Conservation (phyloP, 2,113 vertebrate genomes). For the Oreochromis spilurus region DNA sequence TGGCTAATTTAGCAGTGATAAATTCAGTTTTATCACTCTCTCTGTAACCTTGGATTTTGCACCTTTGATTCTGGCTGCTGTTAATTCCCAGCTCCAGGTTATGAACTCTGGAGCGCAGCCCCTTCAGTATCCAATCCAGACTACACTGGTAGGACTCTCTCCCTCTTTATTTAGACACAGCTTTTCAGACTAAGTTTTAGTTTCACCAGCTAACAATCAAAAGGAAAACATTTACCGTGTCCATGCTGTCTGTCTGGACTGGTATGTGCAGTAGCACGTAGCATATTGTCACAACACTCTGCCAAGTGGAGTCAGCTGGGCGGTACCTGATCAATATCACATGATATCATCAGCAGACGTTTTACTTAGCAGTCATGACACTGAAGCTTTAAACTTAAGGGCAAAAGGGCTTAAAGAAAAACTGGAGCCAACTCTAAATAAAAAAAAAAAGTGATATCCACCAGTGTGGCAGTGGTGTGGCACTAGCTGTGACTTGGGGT, state of each 20-base stretch:
- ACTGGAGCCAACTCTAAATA: neutral
- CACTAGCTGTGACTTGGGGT: neutral
- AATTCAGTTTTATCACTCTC: neutral
- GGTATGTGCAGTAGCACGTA: neutral
- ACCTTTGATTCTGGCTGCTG: neutral
- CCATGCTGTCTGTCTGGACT: neutral
- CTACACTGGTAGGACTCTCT: neutral
- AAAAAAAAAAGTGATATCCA: neutral
- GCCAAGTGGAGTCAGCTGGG: neutral
- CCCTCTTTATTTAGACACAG: neutral
- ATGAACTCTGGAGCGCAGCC: neutral
- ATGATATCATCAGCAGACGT: neutral
- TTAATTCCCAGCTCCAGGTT: neutral
- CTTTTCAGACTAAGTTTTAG: neutral
- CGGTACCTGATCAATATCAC: neutral
- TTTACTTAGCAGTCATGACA: neutral
- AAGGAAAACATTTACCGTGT: neutral
- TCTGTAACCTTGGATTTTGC: neutral
- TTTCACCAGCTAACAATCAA: neutral
- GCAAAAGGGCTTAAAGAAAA: neutral
- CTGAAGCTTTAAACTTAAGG: neutral
- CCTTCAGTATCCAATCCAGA: neutral
- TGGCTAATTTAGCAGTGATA: neutral
- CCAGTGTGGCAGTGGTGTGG: neutral
- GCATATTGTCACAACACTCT: neutral